These are phyloP conservation scores for Bruchidius siliquastri DNA, from an alignment of 2,888 invertebrate genomes.

Conservation along the genomic window DNA sequence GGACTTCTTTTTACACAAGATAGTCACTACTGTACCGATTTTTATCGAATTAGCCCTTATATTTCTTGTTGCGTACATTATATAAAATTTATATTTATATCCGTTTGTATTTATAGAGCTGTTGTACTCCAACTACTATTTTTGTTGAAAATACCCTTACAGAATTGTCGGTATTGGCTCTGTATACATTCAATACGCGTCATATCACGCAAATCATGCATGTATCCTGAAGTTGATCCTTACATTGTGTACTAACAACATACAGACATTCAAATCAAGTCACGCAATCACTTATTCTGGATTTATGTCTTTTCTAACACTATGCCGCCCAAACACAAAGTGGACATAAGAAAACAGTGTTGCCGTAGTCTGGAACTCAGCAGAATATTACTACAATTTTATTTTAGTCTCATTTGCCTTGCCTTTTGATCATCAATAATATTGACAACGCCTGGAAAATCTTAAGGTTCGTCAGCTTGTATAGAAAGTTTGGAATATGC, in stretches of 20 bases:
- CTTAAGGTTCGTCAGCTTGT: too few relatives aligned
- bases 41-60: too few relatives aligned
- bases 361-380: neutral
- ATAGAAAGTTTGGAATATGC: too few relatives aligned
- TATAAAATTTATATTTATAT: slow-evolving; percentile 4
- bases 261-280: neutral
- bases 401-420: too few relatives aligned
- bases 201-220: neutral
- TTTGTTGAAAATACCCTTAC: too few relatives aligned
- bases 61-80: too few relatives aligned
- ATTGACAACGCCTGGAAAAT: too few relatives aligned
- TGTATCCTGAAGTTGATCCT: neutral
- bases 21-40: too few relatives aligned
- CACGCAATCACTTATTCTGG: slow-evolving; percentile 1
- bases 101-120: neutral
- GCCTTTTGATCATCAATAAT: too few relatives aligned
- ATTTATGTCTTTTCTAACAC: slow-evolving; percentile 9
- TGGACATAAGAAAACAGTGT: neutral
- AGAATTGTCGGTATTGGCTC: neutral
- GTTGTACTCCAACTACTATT: too few relatives aligned
- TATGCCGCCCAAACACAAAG: slow-evolving; percentile 1
- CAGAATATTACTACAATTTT: too few relatives aligned
- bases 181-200: neutral
- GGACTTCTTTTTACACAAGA: too few relatives aligned
- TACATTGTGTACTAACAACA: neutral